Percentiles rank a stretch among this genome's conserved stretches.
Conservation (phyloP, 2,888 invertebrate genomes). For the Rhimphoctona megacephalus region DNA sequence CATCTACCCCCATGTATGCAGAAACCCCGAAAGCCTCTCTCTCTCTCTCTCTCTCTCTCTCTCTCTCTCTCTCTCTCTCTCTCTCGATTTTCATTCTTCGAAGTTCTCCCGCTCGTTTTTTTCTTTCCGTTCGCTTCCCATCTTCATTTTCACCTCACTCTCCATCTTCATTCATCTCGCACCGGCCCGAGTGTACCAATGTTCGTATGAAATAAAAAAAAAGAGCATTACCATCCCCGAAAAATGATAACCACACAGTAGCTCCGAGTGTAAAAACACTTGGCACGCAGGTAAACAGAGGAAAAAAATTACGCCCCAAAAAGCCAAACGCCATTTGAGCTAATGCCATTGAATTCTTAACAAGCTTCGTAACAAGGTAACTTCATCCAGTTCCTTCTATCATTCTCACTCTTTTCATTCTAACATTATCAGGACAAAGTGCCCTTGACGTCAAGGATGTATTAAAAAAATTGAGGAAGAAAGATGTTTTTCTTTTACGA, state of each 20-base stretch:
- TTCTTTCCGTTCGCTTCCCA: background rate
- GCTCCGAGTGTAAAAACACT: conserved; percentile 24
- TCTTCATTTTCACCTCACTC: conserved; percentile 32
- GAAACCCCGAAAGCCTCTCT: conserved; percentile 12
- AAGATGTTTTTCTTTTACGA: background rate
- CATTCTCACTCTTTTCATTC: background rate
- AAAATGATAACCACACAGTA: conserved; percentile 17
- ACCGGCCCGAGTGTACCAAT: background rate
- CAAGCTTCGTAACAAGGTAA: background rate
- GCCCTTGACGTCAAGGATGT: background rate
- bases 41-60: too few species aligned
- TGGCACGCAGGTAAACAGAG: conserved; percentile 30
- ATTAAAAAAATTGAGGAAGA: background rate
- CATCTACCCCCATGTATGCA: conserved; percentile 48
- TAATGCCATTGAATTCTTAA: conserved; percentile 14
- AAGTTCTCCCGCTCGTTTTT: background rate
- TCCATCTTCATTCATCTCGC: conserved; percentile 9
- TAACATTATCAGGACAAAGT: background rate
- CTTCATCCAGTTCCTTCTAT: background rate
- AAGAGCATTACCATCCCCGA: background rate
- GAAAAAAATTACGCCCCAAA: conserved; percentile 16
- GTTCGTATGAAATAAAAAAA: too few species aligned
- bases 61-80: background rate
- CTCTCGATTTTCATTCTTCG: background rate
- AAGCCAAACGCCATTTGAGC: conserved; percentile 27